These are phyloP conservation scores for Aplochiton taeniatus DNA, from an alignment of 2,797 vertebrate genomes.

Conservation along the genomic window DNA sequence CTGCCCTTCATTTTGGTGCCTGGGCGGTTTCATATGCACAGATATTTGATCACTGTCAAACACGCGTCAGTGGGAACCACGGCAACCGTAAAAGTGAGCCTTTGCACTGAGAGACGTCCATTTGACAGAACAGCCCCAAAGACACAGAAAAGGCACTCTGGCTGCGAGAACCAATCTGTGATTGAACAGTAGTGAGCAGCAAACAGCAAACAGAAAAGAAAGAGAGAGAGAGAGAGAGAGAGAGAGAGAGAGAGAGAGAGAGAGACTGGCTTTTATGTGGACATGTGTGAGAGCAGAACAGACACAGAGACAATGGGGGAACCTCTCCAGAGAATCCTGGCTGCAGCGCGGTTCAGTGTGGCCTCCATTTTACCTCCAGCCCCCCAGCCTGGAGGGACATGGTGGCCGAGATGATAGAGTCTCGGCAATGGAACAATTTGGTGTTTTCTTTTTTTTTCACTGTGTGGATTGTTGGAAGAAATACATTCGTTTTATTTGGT, in stretches of 20 bases:
- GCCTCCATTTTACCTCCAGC: constrained; percentile 28
- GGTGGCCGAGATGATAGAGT: constrained; percentile 16
- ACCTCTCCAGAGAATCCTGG: constrained; percentile 56
- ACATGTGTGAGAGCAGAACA: constrained; percentile 50
- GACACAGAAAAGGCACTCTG: too few species aligned
- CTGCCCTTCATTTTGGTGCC: constrained; percentile 56
- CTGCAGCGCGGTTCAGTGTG: constrained; percentile 27
- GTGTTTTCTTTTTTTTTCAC: too few species aligned
- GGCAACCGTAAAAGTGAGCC: constrained; percentile 59
- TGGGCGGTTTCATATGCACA: constrained; percentile 58
- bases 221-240: constrained; percentile 36
- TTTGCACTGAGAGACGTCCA: constrained; percentile 55
- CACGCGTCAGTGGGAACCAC: constrained; percentile 58
- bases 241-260: too few species aligned
- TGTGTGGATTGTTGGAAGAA: too few species aligned
- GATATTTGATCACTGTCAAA: constrained; percentile 71
- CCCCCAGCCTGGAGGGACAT: constrained; percentile 38
- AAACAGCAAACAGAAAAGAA: constrained; percentile 44
- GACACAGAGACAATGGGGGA: constrained; percentile 55
- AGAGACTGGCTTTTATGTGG: constrained; percentile 55
- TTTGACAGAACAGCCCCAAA: constrained; percentile 56
- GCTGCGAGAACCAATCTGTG: constrained; percentile 37
- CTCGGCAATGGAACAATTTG: not conserved
- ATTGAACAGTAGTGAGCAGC: constrained; percentile 68
- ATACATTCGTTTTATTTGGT: too few species aligned